Base-by-base conservation (phyloP, 2,113 vertebrate species). In the Physeter macrocephalus region DNA sequence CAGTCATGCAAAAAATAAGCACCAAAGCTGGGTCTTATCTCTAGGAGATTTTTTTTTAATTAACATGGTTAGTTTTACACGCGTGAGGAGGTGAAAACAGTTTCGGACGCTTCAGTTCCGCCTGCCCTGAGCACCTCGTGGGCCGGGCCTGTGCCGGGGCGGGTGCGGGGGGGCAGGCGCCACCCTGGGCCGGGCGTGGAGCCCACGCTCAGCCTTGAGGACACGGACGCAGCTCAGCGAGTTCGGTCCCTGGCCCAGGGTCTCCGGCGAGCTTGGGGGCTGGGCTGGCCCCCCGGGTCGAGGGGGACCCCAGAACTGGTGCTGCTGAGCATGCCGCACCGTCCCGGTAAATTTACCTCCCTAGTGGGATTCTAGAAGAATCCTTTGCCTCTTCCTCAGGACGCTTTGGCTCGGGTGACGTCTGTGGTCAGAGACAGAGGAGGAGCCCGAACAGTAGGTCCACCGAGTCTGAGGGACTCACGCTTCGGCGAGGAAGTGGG, bases 51-150 rank as follows among this genome's bases (percentile, higher is more conserved):
- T 20, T 20, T 39, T 23, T 4, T 61, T 31, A 39, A 14, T 13
- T 0, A 5, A 8, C 0, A 5, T 29, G 36, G 78, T 69, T 27
- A 1, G 29, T 62, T 23, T 23, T 36, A 5, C 1, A 34, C 0
- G n/a, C 34, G 15, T 3, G 17, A 49, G 85, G 31, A 54, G 25
- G 23, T 57, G 1, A 12, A 25, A 34, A 7, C 2, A 9, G 21
- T 25, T 27, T 23, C 12, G 0, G 34, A n/a, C 5, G n/a, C 3
- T 27, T 39, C 20, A 2, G 80, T 34, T 49, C 25, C 1, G 4
- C 52, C 31, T 1, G 12, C 0, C 0, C 82, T 31, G 27, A 23
- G n/a, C 34, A 10, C 17, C 20, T 0, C 0, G 12, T 0, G 21
- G 59, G 36, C 41, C 41, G 0, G 41, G 71, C 5, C 31, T 0